Conservation (phyloP, 2,113 vertebrate species). For the Heptranchias perlo region DNA sequence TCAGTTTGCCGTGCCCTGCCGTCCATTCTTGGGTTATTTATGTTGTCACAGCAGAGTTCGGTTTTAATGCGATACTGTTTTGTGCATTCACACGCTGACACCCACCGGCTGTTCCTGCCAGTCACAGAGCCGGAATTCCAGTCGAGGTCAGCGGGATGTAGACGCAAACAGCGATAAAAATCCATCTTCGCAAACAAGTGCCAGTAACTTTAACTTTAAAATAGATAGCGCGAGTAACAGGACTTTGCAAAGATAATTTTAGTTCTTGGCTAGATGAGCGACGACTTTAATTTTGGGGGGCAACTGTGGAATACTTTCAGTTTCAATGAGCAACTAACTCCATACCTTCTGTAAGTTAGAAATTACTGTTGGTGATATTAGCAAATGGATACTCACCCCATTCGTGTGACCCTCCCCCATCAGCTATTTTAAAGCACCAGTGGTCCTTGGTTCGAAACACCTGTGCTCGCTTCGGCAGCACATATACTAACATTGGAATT, state of each 20-base stretch:
- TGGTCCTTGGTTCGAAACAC: background rate
- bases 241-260: background rate
- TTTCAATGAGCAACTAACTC: background rate
- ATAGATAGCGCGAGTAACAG: background rate
- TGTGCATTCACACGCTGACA: background rate
- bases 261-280: background rate
- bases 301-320: background rate
- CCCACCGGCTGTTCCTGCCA: background rate
- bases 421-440: background rate
- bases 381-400: background rate
- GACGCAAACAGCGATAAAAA: background rate
- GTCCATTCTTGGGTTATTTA: background rate
- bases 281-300: background rate
- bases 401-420: background rate
- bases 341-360: background rate
- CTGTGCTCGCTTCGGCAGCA: background rate
- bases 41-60: background rate
- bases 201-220: conserved; percentile 14
- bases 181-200: background rate
- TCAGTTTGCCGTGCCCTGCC: background rate
- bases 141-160: background rate
- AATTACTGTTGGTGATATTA: background rate
- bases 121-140: background rate
- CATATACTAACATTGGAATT: background rate
- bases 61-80: background rate